phyloP scores from a whole-genome alignment of 2,113 vertebrate genomes.

The Anas platyrhynchos region DNA sequence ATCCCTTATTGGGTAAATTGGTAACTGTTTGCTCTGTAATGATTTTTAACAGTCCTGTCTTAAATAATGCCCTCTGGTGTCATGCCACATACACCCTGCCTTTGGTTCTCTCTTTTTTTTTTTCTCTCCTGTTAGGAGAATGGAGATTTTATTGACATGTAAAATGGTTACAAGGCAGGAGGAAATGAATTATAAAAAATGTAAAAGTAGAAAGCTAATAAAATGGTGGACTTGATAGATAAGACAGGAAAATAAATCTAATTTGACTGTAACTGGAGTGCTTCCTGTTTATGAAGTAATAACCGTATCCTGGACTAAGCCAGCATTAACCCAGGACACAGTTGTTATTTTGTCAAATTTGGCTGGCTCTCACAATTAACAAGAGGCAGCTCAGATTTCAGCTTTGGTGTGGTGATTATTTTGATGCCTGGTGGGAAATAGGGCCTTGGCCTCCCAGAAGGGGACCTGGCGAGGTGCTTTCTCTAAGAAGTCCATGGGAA shows the following conservation, averaged over 20 bases:
- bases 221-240: constrained; percentile 30
- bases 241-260: constrained; percentile 49
- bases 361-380: constrained; percentile 41
- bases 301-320: neutral
- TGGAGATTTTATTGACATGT: constrained; percentile 13
- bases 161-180: constrained; percentile 27
- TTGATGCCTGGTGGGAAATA: constrained; percentile 34
- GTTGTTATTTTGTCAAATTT: constrained; percentile 50
- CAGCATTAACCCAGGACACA: constrained; percentile 1
- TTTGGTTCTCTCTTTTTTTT: neutral
- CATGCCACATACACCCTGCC: neutral
- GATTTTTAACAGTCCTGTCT: neutral
- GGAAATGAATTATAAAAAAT: constrained; percentile 28
- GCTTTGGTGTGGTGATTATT: constrained; percentile 32
- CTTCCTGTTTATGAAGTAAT: constrained; percentile 55
- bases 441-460: neutral
- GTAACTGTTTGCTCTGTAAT: neutral
- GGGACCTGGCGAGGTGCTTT: neutral
- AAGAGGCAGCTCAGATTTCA: constrained; percentile 40
- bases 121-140: constrained; percentile 9
- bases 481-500: neutral
- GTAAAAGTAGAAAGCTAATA: constrained; percentile 40
- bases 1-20: neutral
- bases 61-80: constrained; percentile 6
- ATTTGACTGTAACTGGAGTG: constrained; percentile 52